Conservation (phyloP, 2,113 vertebrate genomes). For the Montifringilla adamsi region DNA sequence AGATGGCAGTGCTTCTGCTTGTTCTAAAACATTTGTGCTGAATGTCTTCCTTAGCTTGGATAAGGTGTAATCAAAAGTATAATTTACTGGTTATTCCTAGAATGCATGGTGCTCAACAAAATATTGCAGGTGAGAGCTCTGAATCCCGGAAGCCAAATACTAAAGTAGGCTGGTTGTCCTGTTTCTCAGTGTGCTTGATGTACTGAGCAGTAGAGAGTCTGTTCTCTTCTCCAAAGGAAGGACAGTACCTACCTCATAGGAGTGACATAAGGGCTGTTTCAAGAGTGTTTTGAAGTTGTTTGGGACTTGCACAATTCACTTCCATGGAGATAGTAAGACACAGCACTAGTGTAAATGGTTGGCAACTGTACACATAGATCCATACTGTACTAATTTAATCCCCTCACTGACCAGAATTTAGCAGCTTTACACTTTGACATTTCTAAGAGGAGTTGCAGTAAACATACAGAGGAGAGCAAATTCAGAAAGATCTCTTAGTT, state of each 20-base stretch:
- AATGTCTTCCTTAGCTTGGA: neutral
- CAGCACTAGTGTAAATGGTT: neutral
- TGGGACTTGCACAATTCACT: neutral
- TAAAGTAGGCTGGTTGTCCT: neutral
- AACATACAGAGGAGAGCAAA: neutral
- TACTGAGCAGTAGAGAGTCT: neutral
- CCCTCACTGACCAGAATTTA: neutral
- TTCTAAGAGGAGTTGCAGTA: neutral
- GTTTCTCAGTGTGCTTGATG: neutral
- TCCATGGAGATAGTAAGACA: neutral
- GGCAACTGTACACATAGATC: neutral
- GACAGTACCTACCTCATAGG: constrained; percentile 45
- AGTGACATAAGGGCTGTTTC: constrained; percentile 29
- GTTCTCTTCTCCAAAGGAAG: neutral
- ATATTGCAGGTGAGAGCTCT: neutral
- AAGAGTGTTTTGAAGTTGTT: neutral
- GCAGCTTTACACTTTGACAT: neutral
- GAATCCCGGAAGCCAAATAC: neutral
- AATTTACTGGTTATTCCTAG: neutral
- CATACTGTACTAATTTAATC: neutral
- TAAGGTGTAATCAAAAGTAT: neutral
- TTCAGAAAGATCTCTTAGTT: neutral
- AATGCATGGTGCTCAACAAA: neutral
- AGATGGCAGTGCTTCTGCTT: neutral
- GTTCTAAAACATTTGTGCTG: neutral